Base-by-base conservation (phyloP, 2,888 invertebrate genomes). In the Dorcus parallelipipedus region DNA sequence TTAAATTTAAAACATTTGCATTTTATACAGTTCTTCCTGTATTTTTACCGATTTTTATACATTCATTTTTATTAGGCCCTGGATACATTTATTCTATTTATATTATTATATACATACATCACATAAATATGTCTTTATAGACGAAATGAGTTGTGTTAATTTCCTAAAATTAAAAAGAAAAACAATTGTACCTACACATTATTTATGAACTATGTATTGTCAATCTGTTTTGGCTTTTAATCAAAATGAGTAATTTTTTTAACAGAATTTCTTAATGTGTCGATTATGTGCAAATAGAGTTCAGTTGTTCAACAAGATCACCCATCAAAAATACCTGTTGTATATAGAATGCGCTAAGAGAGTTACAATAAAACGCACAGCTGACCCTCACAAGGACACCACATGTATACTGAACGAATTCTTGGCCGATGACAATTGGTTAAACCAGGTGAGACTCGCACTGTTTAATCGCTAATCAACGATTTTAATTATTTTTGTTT, bases 301-400 rank as follows among this genome's bases (percentile, higher is more conserved):
- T 60, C 88, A 88, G 74, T 79, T 92, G 60, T 89, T 89, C 74
- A 91, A 91, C 71, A 88, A 90, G 79, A 87, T 93, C 73, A 86
- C 90, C 33, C 93, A 93, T 80, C 91, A 92, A 76, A 93, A 93
- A 78, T 92, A 90, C 77, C 83, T 90, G 66, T 87, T 93, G 86
- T 92, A 89, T 76, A 84, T 89, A 63, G 89, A 91, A 74, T 93
- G 92, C 79, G 89, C 91, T 63, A 89, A 90, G 76, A 84, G 89
- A 59, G 93, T 93, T 9, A 84, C 86, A 17, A 90, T 91, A 69
- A 90, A 90, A 73, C 83, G 91, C 68, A 82, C 86, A 72, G 84
- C 86, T 60, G 88, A 88, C 78, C 87, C 88, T 9, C 84, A 84
- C 67, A 92, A 91, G 74, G 90, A 91, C 71, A 91, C 91, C 14